Percentiles rank a stretch among this genome's conserved stretches.
Conservation (phyloP, 1,140 invertebrate species). For the Dendroctonus ponderosae region DNA sequence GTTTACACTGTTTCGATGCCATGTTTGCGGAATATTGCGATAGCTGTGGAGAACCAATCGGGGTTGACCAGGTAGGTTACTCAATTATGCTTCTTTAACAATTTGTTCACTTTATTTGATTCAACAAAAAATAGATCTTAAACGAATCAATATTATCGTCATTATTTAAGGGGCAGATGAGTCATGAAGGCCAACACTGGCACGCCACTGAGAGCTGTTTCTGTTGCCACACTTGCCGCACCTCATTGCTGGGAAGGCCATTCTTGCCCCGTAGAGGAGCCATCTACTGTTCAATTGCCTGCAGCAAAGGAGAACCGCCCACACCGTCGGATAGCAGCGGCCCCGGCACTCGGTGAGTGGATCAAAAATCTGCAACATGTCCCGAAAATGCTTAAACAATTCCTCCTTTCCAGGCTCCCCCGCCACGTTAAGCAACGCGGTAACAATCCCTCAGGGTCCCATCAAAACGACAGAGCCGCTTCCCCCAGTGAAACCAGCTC, state of each 20-base stretch:
- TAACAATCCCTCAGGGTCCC: conserved; percentile 49
- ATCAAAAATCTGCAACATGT: background rate
- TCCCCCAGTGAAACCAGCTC: conserved; percentile 56
- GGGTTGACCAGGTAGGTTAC: conserved; percentile 79
- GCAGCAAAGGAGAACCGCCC: conserved; percentile 83
- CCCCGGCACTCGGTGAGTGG: conserved; percentile 53
- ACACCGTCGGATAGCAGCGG: conserved; percentile 76
- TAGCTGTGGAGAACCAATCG: conserved; percentile 93
- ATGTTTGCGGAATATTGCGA: conserved; percentile 97
- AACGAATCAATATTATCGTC: background rate
- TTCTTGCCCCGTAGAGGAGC: conserved; percentile 90
- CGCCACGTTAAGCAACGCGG: conserved; percentile 47
- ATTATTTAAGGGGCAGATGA: conserved; percentile 70
- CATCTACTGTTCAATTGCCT: conserved; percentile 93
- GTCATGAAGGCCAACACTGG: conserved; percentile 97
- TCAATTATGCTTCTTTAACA: background rate
- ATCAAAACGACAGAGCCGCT: conserved; percentile 11
- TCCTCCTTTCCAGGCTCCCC: conserved; percentile 13
- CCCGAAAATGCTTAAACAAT: conserved; percentile 1
- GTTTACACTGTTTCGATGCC: conserved; percentile 90
- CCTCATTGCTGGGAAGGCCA: conserved; percentile 87
- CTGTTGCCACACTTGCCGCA: conserved; percentile 88
- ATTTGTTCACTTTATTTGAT: too few species aligned
- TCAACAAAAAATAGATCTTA: background rate
- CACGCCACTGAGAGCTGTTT: conserved; percentile 96